phyloP scores from a whole-genome alignment of 35 echinoderm and acorn worm genomes.

The Hemicentrotus pulcherrimus region DNA sequence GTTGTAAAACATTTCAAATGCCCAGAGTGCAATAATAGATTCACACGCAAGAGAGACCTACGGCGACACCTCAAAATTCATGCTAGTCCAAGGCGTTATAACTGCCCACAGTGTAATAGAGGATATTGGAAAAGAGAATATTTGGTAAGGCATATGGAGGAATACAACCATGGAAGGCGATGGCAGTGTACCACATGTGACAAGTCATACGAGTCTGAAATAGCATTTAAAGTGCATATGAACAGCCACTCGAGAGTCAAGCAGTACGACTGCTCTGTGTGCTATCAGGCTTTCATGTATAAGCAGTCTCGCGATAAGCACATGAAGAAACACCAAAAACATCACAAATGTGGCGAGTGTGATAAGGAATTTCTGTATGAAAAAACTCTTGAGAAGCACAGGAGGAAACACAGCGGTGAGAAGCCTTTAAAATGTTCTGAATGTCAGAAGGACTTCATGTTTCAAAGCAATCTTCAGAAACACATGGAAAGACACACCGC shows the following conservation, averaged over 20 bases:
- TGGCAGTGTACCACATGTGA: background rate
- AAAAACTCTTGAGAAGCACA: background rate
- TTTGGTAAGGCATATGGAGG: background rate
- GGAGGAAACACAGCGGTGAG: background rate
- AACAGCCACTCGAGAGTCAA: background rate
- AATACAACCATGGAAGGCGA: background rate
- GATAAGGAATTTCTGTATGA: background rate
- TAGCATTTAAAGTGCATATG: background rate
- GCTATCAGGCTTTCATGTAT: background rate
- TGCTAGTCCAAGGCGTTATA: background rate
- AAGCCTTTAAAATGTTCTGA: background rate
- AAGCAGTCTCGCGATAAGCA: background rate
- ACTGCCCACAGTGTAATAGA: background rate
- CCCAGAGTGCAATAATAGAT: background rate
- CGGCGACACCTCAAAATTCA: background rate
- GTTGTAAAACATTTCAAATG: background rate
- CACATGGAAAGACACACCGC: background rate
- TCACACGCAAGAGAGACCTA: background rate
- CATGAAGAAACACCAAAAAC: background rate
- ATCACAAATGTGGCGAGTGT: background rate
- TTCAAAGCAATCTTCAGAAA: background rate
- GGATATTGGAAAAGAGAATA: background rate
- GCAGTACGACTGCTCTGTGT: background rate
- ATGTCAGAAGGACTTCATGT: background rate
- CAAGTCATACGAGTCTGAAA: background rate